phyloP scores from a whole-genome alignment of 2,113 vertebrate genomes.

The Xiphorhynchus elegans region DNA sequence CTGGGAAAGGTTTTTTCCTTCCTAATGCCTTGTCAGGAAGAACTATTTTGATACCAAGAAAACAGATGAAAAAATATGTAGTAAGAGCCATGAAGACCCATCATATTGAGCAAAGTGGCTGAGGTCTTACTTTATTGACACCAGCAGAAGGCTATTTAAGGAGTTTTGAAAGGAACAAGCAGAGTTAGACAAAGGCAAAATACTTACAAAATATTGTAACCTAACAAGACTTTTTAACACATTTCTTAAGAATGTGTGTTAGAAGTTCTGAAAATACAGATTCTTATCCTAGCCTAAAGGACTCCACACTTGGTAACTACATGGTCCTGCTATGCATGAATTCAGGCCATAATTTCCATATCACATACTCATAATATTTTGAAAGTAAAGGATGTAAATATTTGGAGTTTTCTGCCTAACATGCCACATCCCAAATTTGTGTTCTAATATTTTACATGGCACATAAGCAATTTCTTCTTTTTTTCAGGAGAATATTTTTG shows the following conservation, averaged over 20 bases:
- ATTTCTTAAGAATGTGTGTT: neutral
- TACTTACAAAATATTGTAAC: neutral
- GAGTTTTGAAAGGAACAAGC: neutral
- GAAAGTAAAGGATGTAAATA: neutral
- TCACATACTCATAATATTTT: fast-evolving
- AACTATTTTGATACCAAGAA: neutral
- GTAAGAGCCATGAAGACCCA: neutral
- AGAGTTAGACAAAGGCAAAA: neutral
- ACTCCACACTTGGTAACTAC: neutral
- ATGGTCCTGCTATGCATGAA: neutral
- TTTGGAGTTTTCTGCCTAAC: neutral
- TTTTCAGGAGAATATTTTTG: neutral
- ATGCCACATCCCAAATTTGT: neutral
- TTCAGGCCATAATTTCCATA: neutral
- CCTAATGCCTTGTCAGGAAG: neutral
- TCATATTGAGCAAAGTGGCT: neutral
- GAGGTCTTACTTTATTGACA: neutral
- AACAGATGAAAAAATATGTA: neutral
- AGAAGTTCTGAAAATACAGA: neutral
- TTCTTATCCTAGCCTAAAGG: neutral
- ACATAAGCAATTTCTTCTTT: neutral
- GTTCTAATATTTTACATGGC: neutral
- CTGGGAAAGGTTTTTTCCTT: neutral
- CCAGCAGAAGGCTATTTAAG: neutral
- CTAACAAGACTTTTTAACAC: neutral